Base-by-base conservation (phyloP, 1,140 invertebrate species). In the Mycetomoellerius zeteki region DNA sequence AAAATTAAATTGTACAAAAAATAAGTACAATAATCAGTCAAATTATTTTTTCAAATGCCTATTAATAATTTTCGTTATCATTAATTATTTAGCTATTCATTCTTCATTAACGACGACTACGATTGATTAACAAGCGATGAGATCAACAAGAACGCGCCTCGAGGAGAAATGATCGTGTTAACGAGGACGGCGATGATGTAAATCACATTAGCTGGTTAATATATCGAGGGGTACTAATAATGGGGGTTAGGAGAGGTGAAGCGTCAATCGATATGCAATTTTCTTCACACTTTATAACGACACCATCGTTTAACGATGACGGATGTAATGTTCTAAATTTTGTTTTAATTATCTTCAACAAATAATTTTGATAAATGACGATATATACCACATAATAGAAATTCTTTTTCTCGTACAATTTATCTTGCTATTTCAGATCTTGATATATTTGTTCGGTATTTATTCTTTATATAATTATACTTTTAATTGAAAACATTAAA, bases 171-270 rank as follows among this genome's bases (percentile, higher is more conserved):
- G 69, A 84, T 84, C 56, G 58, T 24, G 54, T 43, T 84, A 84
- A 84, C 80, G 80, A 75, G 27, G 72, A 75, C 27, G 54, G 30
- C 37, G 80, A 60, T 72, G 80, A 82, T 84, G 69, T 73, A 84
- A 84, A 84, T 84, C 69, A 27, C n/a, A 73, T 84, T 84, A 73
- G 37, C 65, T 82, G 24, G 80, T 84, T 84, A 84, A 84, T 84
- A 73, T 75, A 84, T 84, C 43, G 69, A 84, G 62, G 43, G 69
- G 54, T 52, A 43, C 54, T 84, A 60, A 82, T 82, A 84, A 60
- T 43, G 69, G 5, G 27, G 12, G 56, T 19, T 37, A 60, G 33
- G 56, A 43, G 10, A 19, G 21, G 24, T 33, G 14, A 81, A 30
- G n/a, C 54, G 37, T 19, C 67, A 71, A 84, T 84, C 80, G 52